Conservation (phyloP, 2,888 invertebrate species). For the Drosophila subquinaria region DNA sequence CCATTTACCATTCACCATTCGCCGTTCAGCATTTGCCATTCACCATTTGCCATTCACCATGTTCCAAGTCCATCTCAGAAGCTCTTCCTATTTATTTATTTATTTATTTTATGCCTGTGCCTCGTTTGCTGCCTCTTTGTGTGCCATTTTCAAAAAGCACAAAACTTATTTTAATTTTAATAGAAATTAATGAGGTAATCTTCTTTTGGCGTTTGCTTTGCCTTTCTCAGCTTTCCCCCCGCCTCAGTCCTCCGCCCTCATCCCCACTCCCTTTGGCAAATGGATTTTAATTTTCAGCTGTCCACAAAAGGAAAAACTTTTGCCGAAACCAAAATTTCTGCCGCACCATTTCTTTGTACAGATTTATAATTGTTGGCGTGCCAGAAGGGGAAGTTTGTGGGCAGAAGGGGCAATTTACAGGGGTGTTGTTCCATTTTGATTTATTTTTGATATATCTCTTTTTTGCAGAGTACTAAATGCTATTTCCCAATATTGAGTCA, state of each 20-base stretch:
- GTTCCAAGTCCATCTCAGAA: conserved; percentile 39
- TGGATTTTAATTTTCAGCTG: conserved; percentile 63
- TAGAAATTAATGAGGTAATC: conserved; percentile 76
- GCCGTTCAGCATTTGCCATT: conserved; percentile 7
- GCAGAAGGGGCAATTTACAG: not conserved
- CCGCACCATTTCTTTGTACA: conserved; percentile 40
- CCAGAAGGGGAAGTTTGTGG: not conserved
- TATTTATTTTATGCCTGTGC: conserved; percentile 66
- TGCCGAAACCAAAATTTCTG: conserved; percentile 25
- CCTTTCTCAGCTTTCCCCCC: not conserved
- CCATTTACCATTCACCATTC: conserved; percentile 21
- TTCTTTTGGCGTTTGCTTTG: conserved; percentile 53
- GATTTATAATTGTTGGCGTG: conserved; percentile 58
- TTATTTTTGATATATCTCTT: not conserved
- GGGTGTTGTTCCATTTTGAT: conserved; percentile 7
- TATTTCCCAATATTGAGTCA: no score
- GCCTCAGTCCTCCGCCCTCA: not conserved
- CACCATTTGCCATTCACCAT: conserved; percentile 6
- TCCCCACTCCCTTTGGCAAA: conserved; percentile 42
- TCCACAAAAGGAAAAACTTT: conserved; percentile 48
- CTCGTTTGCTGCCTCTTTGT: conserved; percentile 52
- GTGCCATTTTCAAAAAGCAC: conserved; percentile 56
- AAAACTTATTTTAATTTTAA: conserved; percentile 74
- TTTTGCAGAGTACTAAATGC: no score
- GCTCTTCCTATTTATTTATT: conserved; percentile 62